A percentile compares a stretch with the other conserved stretches of the same genome.
Evolutionary conservation across 1,140 invertebrate genomes (phyloP).

Genomic region (Pentalonia nigronervosa): DNA sequence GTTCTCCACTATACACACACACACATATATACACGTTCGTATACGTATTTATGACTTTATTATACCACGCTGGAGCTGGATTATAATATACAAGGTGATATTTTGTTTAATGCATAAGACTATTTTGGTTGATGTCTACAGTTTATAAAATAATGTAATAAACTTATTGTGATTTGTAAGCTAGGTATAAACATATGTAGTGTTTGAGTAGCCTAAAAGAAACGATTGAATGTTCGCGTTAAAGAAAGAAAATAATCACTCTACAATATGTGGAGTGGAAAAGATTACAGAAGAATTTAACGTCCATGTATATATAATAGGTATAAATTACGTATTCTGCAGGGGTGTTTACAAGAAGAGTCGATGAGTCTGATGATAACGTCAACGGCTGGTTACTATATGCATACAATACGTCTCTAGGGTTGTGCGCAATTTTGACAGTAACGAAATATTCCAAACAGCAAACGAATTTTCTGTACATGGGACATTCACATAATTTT

Average conservation of each 20-base stretch:
- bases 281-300: background rate
- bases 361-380: background rate
- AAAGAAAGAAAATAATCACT: background rate
- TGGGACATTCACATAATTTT: background rate
- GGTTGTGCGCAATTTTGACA: background rate
- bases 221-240: background rate
- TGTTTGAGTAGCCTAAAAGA: background rate
- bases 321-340: background rate
- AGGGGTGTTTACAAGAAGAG: background rate
- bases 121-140: background rate
- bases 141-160: background rate
- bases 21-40: background rate
- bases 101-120: background rate
- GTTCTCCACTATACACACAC: too few relatives aligned
- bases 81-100: background rate
- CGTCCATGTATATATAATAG: too few relatives aligned
- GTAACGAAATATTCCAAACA: background rate
- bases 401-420: background rate
- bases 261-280: background rate
- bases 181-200: background rate
- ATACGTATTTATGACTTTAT: background rate
- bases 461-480: too few relatives aligned
- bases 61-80: background rate
- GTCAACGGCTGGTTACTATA: background rate
- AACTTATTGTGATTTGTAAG: background rate